Evolutionary conservation across 2,113 vertebrate genomes (phyloP), one percentile per base, ranked within the genome.

Genomic region (Saccopteryx leptura): DNA sequence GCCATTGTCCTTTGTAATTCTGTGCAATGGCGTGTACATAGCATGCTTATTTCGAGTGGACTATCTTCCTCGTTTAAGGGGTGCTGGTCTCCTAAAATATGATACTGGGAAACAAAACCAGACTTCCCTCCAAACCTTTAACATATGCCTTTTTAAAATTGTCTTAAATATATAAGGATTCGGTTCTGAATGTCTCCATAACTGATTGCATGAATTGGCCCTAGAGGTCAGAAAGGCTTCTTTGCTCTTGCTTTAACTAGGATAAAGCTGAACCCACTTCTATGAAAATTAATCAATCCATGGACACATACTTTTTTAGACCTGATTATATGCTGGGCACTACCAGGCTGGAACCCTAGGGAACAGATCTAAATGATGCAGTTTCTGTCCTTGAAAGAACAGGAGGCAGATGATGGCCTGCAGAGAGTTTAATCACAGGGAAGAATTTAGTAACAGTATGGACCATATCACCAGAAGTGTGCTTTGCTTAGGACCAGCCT

Each of bases 211-310:
- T 92, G 95, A 90, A 92, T 88, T 18, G 48, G 84, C 71, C 90
- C 83, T 97, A 0, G 15, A 92, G 95, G 90, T 92, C 87, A 85
- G 76, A 76, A 95, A 90, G 75, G 92, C 85, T 90, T 89, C 75
- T 94, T 93, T 84, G 76, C 95, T 95, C 76, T 95, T 94, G 71
- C 39, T 97, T 95, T 92, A 96, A 95, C 95, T 96, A 96, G 94
- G 76, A 93, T 82, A 94, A 88, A 93, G 79, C 2, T 11, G 88
- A 96, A 97, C 76, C 80, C 66, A 81, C 97, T 93, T 76, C 84
- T 93, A 74, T 97, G 94, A 88, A 84, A 95, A 90, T 95, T 90
- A 93, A 95, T 89, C 90, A 96, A n/a, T 65, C 90, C 63, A 31
- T 39, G 9, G 24, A 69, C 9, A 13, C 52, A 83, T 23, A 69